Conservation (phyloP, 2,888 invertebrate species). For the Drosophila kokeensis region DNA sequence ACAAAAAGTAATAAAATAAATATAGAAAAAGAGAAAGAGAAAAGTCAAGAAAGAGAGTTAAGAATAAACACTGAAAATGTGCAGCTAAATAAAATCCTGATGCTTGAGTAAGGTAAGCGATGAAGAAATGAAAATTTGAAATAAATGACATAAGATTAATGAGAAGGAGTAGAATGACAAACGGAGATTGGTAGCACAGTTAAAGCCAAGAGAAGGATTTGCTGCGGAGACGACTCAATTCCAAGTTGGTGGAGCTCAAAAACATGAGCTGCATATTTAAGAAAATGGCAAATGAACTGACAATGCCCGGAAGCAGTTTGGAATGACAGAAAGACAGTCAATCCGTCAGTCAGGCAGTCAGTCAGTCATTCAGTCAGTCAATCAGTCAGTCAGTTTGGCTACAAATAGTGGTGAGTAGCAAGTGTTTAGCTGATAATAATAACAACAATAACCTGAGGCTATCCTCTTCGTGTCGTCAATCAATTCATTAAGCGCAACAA, state of each 20-base stretch:
- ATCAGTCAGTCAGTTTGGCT: not conserved
- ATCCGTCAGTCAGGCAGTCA: not conserved
- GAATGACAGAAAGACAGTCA: not conserved
- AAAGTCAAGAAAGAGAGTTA: not conserved
- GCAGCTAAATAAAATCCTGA: not conserved
- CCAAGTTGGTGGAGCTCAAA: not conserved
- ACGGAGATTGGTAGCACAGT: too few species aligned
- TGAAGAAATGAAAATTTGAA: too few species aligned
- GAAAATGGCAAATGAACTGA: slow-evolving; percentile 8
- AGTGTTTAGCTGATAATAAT: slow-evolving; percentile 54
- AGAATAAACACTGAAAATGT: not conserved
- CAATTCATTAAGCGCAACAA: slow-evolving; percentile 65
- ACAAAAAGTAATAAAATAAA: not conserved
- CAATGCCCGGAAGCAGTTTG: slow-evolving; percentile 63
- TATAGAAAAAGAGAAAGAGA: not conserved
- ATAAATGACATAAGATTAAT: too few species aligned
- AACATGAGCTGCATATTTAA: not conserved
- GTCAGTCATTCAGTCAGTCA: not conserved
- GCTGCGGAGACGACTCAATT: not conserved
- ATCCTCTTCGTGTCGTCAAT: slow-evolving; percentile 52
- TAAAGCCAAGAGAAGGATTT: not conserved
- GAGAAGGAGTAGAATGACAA: too few species aligned
- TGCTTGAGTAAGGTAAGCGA: too few species aligned
- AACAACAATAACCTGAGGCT: slow-evolving; percentile 25
- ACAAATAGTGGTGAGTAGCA: slow-evolving; percentile 41